phyloP scores from a whole-genome alignment of 2,797 vertebrate genomes.

The Pyrocephalus nanus region DNA sequence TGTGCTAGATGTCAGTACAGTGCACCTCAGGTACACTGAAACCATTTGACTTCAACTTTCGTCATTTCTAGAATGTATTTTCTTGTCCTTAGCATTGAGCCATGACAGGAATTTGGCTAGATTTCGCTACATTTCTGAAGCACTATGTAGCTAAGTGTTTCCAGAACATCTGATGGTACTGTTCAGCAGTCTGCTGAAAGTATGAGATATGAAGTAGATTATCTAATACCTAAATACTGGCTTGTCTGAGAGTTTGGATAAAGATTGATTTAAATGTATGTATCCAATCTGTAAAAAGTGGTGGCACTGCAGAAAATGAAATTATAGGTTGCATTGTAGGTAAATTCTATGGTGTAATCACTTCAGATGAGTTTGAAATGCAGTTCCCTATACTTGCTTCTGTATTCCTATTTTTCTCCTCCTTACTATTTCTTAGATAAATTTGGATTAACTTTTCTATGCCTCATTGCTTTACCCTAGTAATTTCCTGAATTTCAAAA shows the following conservation, averaged over 20 bases:
- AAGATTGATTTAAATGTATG: neutral
- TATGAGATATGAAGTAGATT: neutral
- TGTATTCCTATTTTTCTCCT: conserved; percentile 41
- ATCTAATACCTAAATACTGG: neutral
- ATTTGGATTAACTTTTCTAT: conserved; percentile 36
- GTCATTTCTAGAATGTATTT: neutral
- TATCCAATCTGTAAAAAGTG: conserved; percentile 7
- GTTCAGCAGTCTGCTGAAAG: neutral
- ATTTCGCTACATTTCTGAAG: neutral
- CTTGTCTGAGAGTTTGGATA: conserved; percentile 16
- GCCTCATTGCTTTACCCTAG: conserved; percentile 27
- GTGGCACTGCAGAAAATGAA: conserved; percentile 11
- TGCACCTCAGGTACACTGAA: neutral
- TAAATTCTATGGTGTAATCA: conserved; percentile 55
- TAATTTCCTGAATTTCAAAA: conserved; percentile 52
- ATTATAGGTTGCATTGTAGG: conserved; percentile 43
- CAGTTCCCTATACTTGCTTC: conserved; percentile 13
- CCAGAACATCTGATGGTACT: conserved; percentile 15
- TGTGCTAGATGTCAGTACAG: neutral
- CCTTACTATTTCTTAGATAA: conserved; percentile 40
- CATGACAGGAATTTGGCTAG: neutral
- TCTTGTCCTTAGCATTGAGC: neutral
- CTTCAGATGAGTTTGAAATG: conserved; percentile 12
- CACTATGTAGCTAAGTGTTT: neutral
- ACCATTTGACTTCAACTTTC: neutral